Percentiles rank a stretch among this genome's conserved stretches.
Evolutionary conservation across 2,113 vertebrate species (phyloP).

Genomic region (Neomonachus schauinslandi): DNA sequence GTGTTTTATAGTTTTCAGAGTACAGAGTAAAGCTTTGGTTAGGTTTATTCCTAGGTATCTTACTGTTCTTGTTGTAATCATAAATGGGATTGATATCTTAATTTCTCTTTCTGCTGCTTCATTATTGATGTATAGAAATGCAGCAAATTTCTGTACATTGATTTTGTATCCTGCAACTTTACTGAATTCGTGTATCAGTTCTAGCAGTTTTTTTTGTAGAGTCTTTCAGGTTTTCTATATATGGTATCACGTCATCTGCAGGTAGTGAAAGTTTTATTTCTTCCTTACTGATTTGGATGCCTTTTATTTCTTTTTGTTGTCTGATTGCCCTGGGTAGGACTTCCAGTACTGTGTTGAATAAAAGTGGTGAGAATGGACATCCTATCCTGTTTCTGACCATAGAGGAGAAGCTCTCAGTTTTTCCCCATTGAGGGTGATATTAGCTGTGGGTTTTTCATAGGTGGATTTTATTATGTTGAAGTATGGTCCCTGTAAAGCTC

Average conservation of each 20-base stretch:
- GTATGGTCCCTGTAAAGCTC: background rate
- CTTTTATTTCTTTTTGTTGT: background rate
- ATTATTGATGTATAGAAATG: background rate
- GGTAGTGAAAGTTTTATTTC: background rate
- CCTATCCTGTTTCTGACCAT: background rate
- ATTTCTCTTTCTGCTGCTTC: background rate
- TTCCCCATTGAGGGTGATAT: background rate
- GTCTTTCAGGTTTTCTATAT: background rate
- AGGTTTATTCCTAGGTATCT: background rate
- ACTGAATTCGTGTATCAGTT: background rate
- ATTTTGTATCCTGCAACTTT: background rate
- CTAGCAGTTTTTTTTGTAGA: background rate
- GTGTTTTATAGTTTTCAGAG: background rate
- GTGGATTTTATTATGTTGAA: background rate
- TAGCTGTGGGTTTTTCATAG: background rate
- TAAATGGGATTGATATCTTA: background rate
- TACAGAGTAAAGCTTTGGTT: background rate
- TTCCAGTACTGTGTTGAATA: background rate
- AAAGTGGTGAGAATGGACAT: background rate
- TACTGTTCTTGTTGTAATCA: background rate
- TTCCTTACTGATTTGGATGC: background rate
- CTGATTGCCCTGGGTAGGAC: background rate
- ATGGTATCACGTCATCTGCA: background rate
- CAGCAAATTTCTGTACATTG: background rate
- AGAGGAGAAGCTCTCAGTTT: background rate